Conservation (phyloP, 64 coral and sea anemone species). For the Pocillopora damicornis region DNA sequence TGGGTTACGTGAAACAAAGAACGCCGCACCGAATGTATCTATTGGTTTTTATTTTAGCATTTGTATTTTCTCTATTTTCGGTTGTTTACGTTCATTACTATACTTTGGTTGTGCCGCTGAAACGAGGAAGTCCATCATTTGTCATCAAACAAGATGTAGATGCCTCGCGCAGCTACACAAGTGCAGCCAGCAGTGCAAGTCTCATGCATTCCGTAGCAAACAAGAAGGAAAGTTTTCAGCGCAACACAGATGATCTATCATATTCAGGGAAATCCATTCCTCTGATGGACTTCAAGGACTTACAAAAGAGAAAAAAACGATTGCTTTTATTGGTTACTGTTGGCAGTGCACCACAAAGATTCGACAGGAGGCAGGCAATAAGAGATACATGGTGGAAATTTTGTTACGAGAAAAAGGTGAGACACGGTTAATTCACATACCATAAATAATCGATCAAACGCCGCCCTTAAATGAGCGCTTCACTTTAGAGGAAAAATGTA, state of each 20-base stretch:
- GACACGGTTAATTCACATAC: background rate
- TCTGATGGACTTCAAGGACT: background rate
- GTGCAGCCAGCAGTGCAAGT: too few species aligned
- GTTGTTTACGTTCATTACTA: too few species aligned
- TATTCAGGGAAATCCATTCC: background rate
- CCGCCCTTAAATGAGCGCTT: background rate
- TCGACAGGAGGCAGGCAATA: slow-evolving; percentile 9
- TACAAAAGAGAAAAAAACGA: background rate
- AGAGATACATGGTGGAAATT: slow-evolving; percentile 28
- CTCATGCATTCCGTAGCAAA: background rate
- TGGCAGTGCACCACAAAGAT: slow-evolving; percentile 3
- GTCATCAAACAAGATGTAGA: too few species aligned
- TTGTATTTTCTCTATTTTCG: too few species aligned
- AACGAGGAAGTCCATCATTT: too few species aligned
- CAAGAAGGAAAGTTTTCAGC: background rate
- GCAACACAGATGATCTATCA: background rate
- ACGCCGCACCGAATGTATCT: too few species aligned
- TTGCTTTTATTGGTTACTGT: slow-evolving; percentile 10
- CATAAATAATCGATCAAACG: background rate
- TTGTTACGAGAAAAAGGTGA: background rate
- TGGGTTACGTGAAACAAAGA: too few species aligned
- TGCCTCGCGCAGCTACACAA: too few species aligned
- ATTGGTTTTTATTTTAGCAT: too few species aligned
- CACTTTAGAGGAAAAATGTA: too few species aligned
- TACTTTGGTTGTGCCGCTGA: too few species aligned